Percentiles rank a stretch among this genome's conserved stretches.
Evolutionary conservation across 2,888 invertebrate species (phyloP).

Genomic region (Hipparchia semele): DNA sequence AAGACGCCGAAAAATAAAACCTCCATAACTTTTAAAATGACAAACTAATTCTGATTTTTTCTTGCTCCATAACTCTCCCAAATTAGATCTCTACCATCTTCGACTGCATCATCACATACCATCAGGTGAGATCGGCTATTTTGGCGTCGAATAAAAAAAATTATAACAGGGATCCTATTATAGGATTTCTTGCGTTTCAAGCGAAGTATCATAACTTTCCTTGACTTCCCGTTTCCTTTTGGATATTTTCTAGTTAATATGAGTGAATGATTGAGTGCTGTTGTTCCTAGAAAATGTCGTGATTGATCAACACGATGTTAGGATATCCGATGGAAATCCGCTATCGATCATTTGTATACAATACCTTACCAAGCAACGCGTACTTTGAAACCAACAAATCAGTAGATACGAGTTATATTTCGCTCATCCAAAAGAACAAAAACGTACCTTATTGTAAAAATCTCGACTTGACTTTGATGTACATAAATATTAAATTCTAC

Average conservation of each 20-base stretch:
- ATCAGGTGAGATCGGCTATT: not conserved
- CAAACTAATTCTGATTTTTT: not conserved
- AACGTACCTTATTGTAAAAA: too few relatives aligned
- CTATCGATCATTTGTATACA: not conserved
- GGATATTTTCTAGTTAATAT: constrained; percentile 9
- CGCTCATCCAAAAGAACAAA: too few relatives aligned
- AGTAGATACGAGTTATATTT: too few relatives aligned
- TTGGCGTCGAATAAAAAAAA: too few relatives aligned
- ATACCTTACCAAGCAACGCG: not conserved
- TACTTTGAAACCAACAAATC: not conserved
- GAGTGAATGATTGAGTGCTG: not conserved
- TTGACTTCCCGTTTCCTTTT: constrained; percentile 14
- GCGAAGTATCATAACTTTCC: not conserved
- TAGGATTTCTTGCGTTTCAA: not conserved
- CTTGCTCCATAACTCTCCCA: too few relatives aligned
- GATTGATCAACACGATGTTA: constrained; percentile 4
- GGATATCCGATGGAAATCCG: constrained; percentile 15
- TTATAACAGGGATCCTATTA: too few relatives aligned
- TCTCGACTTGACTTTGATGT: too few relatives aligned
- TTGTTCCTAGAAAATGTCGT: constrained; percentile 7
- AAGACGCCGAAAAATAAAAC: too few relatives aligned
- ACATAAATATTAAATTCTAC: too few relatives aligned
- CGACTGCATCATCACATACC: too few relatives aligned
- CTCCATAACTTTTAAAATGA: too few relatives aligned
- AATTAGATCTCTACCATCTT: too few relatives aligned